Base-by-base conservation (phyloP, 2,888 invertebrate species). In the Ischnus inquisitorius region DNA sequence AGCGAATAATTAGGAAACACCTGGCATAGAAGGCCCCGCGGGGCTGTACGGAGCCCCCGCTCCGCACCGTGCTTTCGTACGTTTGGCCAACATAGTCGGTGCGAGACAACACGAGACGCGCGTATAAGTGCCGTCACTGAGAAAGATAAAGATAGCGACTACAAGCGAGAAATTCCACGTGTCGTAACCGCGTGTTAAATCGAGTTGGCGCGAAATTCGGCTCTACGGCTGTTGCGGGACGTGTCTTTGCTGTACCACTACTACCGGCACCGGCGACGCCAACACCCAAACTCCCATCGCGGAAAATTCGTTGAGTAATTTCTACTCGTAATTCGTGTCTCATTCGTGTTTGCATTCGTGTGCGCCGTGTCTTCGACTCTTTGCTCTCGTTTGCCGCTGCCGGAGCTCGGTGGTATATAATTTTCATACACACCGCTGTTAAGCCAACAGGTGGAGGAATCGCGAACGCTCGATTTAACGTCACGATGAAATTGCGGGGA, bases 1-100 rank as follows among this genome's bases (percentile, higher is more conserved):
- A 81, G 83, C 87, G 84, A 88, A 87, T 89, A 89, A 88, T 89
- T 87, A 87, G 82, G 86, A 87, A 78, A 86, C 83, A 87, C 85
- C 85, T 86, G 80, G 82, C 82, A 86, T 85, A 76, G 72, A 74
- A 77, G 79, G 51, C 74, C 77, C 76, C 62, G 71, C 67, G 76
- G 67, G 62, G n/a, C n/a, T 79, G 19, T 65, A 74, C 51, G 19
- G 57, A 25, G 57, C 10, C 46, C 46, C 25, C n/a, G n/a, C n/a
- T n/a, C n/a, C n/a, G n/a, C n/a, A n/a, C 57, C 28, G 25, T 14
- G 2, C 28, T 60, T 60, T 60, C 57, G 57, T n/a, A n/a, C 57
- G 14, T 28, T 22, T 25, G 57, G 28, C 25, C 57, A 60, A 60
- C 57, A 4, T 16, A 62, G n/a, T n/a, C 19, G n/a, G 25, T 4